Base-by-base conservation (phyloP, 2,888 invertebrate genomes). In the Epirrhoe tristata region DNA sequence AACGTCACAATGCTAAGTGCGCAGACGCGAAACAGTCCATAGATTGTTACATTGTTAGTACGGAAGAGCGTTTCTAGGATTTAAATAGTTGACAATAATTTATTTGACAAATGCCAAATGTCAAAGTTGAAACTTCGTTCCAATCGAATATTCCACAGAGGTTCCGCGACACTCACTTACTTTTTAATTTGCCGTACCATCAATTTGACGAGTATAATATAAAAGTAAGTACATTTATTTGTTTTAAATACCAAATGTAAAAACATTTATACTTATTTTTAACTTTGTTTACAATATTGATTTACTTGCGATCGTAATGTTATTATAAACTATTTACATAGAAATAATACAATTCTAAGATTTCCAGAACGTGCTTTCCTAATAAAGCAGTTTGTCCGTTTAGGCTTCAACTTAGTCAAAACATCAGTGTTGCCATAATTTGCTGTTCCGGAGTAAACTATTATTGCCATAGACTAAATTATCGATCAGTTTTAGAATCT, bases 311-410 rank as follows among this genome's bases (percentile, higher is more conserved):
- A 63, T 63, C 7, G 1, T n/a, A 59, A 56, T 63, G 63, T 67
- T 63, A 63, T 63, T 67, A 57, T 48, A 58, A 53, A 50, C 54
- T 62, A 52, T 65, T 65, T 57, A 56, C 55, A 58, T 36, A 12
- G 58, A 67, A 67, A 58, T 66, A 66, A 67, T 51, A 55, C 62
- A 58, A 59, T 62, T 74, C 70, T 58, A 36, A 56, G 64, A 46
- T 58, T 39, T 55, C 14, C 54, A 14, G 52, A 67, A 74, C 73
- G 73, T 74, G 73, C 72, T 62, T 48, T 63, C 61, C 63, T 72
- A 67, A 74, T 74, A 67, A 70, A 70, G 72, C 66, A 66, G 59
- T 72, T 65, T 67, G 43, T 57, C 69, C 65, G 62, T 65, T 70
- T 66, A 48, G 71, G 59, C 59, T 60, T 39, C 55, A 58, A 56